phyloP scores from a whole-genome alignment of 2,797 vertebrate genomes.

The Premnoplex brunnescens region DNA sequence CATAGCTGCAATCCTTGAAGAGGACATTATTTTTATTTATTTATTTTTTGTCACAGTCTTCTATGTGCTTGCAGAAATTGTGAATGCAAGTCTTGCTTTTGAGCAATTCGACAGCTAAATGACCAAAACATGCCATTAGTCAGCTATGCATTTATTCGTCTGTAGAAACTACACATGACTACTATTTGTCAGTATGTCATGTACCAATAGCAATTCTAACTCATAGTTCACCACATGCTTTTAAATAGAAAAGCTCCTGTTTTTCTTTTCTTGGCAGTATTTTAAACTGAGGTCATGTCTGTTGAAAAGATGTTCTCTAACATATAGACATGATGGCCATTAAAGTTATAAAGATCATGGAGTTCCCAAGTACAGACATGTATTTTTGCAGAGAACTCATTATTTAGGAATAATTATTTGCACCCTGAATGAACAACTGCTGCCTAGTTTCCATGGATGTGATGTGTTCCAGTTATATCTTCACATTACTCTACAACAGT shows the following conservation, averaged over 20 bases:
- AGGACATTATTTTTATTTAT: not conserved
- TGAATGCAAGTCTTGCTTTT: not conserved
- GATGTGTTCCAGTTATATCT: not conserved
- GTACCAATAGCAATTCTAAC: not conserved
- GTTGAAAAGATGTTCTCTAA: not conserved
- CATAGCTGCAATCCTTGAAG: not conserved
- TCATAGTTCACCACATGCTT: not conserved
- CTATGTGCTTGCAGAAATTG: not conserved
- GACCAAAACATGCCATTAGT: not conserved
- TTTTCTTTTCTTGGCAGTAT: not conserved
- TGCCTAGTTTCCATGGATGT: not conserved
- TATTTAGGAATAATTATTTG: not conserved
- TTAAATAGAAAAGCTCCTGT: not conserved
- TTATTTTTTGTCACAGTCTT: not conserved
- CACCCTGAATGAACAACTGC: not conserved
- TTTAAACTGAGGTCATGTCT: not conserved
- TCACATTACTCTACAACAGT: not conserved
- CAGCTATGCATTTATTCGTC: not conserved
- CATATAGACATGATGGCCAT: not conserved
- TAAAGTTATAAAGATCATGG: not conserved
- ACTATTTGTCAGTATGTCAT: not conserved
- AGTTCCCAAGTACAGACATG: fast-evolving
- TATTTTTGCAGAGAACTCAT: not conserved
- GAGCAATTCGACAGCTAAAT: not conserved
- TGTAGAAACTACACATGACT: not conserved